Percentiles rank a stretch among this genome's conserved stretches.
Conservation (phyloP, 2,113 vertebrate genomes). For the Lampris incognitus region DNA sequence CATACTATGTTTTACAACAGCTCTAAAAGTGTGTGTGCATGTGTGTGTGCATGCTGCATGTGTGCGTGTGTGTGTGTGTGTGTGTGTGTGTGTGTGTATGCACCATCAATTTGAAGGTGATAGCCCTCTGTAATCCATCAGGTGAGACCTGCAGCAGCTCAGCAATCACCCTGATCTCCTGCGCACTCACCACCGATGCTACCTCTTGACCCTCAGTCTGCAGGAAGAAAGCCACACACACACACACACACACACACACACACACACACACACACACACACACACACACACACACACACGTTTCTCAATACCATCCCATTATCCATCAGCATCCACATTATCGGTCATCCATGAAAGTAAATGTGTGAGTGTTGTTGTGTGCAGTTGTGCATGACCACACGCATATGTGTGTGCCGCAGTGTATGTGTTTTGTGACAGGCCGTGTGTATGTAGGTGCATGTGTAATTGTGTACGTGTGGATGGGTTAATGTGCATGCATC, state of each 20-base stretch:
- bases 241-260: conserved; percentile 1
- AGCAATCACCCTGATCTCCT: conserved; percentile 92
- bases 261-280: conserved; percentile 16
- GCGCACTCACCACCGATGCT: conserved; percentile 89
- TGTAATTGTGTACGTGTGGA: not conserved
- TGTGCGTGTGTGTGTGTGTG: not conserved
- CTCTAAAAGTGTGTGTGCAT: not conserved
- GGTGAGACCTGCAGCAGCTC: conserved; percentile 96
- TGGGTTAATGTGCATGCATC: not conserved
- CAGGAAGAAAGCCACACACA: conserved; percentile 1
- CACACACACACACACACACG: conserved; percentile 1
- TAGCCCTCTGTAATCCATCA: conserved; percentile 91
- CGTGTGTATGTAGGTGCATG: not conserved
- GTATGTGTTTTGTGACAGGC: too few relatives aligned
- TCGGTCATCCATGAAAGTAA: conserved; percentile 34
- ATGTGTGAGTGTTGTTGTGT: not conserved
- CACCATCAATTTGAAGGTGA: conserved; percentile 96
- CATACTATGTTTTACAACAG: conserved; percentile 34
- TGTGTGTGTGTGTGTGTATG: conserved; percentile 56
- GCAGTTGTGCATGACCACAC: not conserved
- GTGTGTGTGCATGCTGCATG: not conserved
- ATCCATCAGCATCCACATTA: conserved; percentile 39
- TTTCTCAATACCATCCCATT: conserved; percentile 22
- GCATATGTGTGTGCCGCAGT: too few relatives aligned
- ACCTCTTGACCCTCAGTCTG: conserved; percentile 92